These are phyloP conservation scores for Thymelicus acteon DNA, from an alignment of 2,888 invertebrate species.

Conservation along the genomic window DNA sequence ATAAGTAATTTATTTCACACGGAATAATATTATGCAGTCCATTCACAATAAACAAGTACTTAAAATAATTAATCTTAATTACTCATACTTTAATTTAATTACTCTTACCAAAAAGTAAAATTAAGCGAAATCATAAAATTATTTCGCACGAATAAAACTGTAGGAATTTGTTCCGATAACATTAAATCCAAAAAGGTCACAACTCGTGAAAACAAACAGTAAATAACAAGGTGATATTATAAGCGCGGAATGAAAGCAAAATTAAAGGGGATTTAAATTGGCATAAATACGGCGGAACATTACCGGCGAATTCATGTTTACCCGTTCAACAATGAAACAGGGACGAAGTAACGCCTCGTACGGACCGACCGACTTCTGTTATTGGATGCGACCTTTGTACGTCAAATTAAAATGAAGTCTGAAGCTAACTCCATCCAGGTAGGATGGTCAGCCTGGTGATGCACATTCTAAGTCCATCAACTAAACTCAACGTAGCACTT, in stretches of 20 bases:
- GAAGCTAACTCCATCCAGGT: no score
- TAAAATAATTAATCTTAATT: no score
- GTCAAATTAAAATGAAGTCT: no score
- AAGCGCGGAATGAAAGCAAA: slow-evolving; percentile 13
- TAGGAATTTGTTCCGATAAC: neutral
- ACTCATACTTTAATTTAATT: no score
- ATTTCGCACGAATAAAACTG: neutral
- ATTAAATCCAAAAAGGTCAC: slow-evolving; percentile 4
- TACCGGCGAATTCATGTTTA: slow-evolving; percentile 21
- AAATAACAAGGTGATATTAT: slow-evolving; percentile 9
- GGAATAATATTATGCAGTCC: no score
- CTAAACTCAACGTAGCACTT: no score
- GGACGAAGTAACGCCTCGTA: slow-evolving; percentile 13
- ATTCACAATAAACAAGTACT: no score
- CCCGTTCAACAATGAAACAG: slow-evolving; percentile 28
- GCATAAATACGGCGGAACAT: slow-evolving; percentile 10
- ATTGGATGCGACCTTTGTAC: neutral
- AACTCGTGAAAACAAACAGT: neutral
- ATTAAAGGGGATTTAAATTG: slow-evolving; percentile 13
- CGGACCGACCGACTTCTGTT: neutral
- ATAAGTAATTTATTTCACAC: no score
- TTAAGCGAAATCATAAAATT: neutral
- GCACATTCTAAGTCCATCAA: no score
- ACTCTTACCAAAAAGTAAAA: neutral
- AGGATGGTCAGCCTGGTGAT: neutral